Evolutionary conservation across 2,888 invertebrate species (phyloP).

Genomic region (Lepidonotus clava): DNA sequence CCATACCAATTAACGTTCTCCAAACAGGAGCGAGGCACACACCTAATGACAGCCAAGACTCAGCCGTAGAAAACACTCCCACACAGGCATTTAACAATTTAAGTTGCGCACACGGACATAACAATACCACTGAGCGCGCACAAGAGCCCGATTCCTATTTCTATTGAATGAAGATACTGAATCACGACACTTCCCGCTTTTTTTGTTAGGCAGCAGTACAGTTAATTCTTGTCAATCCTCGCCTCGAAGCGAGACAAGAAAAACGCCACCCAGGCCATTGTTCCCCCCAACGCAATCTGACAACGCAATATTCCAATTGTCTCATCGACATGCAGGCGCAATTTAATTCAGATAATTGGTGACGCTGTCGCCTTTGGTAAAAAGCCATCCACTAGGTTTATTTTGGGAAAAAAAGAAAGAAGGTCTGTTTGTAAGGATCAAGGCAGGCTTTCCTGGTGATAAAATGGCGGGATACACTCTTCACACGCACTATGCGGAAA

Average conservation of each 20-base stretch:
- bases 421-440: neutral
- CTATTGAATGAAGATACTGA: slow-evolving; percentile 11
- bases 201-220: neutral
- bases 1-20: slow-evolving; percentile 21
- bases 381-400: slow-evolving; percentile 18
- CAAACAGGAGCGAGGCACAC: neutral
- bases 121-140: neutral
- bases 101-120: neutral
- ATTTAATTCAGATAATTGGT: slow-evolving; percentile 46
- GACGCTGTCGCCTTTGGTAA: slow-evolving; percentile 1
- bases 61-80: slow-evolving; percentile 2
- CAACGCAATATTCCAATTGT: slow-evolving; percentile 44
- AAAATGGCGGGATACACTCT: neutral
- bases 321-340: slow-evolving; percentile 43
- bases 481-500: neutral
- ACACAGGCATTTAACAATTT: slow-evolving; percentile 40
- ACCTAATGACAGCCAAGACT: slow-evolving; percentile 28
- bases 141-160: neutral
- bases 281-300: slow-evolving; percentile 40
- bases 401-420: neutral
- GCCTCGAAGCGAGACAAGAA: slow-evolving; percentile 37
- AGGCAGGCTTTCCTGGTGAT: neutral
- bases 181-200: slow-evolving; percentile 36
- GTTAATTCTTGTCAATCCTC: slow-evolving; percentile 50
- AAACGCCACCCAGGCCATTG: slow-evolving; percentile 28